Percentiles rank a stretch among this genome's conserved stretches.
phyloP scores from a whole-genome alignment of 1,140 invertebrate species.

The Cataglyphis hispanica region DNA sequence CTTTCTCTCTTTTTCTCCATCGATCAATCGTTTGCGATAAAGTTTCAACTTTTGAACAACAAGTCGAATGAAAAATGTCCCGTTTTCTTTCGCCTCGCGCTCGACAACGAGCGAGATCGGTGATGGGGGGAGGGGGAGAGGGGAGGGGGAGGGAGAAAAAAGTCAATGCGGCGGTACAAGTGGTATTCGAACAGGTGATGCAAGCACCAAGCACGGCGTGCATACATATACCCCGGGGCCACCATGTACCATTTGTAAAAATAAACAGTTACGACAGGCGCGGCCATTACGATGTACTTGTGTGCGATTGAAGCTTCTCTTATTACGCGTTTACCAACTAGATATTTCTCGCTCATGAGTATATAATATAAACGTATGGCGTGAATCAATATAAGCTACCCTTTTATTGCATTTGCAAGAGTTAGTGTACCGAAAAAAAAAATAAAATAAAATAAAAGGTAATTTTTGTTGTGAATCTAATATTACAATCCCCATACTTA shows the following conservation, averaged over 20 bases:
- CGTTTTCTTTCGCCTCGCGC: conserved; percentile 1
- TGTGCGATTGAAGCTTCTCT: conserved; percentile 22
- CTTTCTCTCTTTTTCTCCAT: too few relatives aligned
- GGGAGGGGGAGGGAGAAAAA: neutral
- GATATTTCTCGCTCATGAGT: neutral
- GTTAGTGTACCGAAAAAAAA: neutral
- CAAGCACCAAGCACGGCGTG: conserved; percentile 26
- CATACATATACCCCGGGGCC: conserved; percentile 26
- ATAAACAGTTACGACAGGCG: conserved; percentile 43
- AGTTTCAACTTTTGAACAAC: neutral
- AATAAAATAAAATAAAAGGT: too few relatives aligned
- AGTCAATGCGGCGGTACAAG: conserved; percentile 15
- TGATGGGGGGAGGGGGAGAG: too few relatives aligned
- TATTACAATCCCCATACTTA: neutral
- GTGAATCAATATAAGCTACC: neutral
- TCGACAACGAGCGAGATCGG: conserved; percentile 33
- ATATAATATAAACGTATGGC: neutral
- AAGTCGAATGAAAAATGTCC: conserved; percentile 32
- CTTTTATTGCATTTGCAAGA: neutral
- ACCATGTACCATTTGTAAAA: conserved; percentile 32
- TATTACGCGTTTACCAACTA: neutral
- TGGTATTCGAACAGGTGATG: conserved; percentile 53
- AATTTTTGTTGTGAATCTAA: neutral
- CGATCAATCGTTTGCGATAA: neutral
- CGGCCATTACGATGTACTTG: conserved; percentile 33